Evolutionary conservation across 2,888 invertebrate genomes (phyloP).

Genomic region (Sipunculus nudus): DNA sequence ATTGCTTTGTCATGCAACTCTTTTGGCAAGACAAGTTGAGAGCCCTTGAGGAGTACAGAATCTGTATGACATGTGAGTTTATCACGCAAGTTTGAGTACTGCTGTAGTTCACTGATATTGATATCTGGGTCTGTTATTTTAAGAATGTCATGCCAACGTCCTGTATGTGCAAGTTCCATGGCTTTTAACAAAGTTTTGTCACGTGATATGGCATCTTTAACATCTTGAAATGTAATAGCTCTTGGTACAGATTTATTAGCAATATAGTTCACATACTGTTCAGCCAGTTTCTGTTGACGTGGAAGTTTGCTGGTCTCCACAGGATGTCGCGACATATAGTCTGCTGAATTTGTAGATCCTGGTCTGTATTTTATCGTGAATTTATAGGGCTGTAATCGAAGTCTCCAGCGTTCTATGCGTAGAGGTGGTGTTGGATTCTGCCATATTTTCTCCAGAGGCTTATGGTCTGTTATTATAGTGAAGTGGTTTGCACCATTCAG

Average conservation of each 20-base stretch:
- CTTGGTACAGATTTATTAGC: slow-evolving; percentile 19
- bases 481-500: slow-evolving; percentile 5
- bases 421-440: slow-evolving; percentile 30
- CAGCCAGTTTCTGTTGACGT: slow-evolving; percentile 12
- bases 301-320: not conserved
- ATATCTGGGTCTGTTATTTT: no score
- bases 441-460: slow-evolving; percentile 9
- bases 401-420: slow-evolving; percentile 40
- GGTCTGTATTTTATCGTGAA: slow-evolving; percentile 27
- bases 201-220: not conserved
- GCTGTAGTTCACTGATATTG: no score
- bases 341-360: slow-evolving; percentile 38
- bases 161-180: slow-evolving; percentile 4
- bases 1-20: slow-evolving; percentile 27
- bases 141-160: no score
- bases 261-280: slow-evolving; percentile 32
- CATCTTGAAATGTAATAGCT: slow-evolving; percentile 7
- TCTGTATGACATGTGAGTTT: not conserved
- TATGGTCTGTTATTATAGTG: slow-evolving; percentile 9
- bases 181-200: slow-evolving; percentile 2
- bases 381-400: slow-evolving; percentile 37
- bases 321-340: slow-evolving; percentile 40
- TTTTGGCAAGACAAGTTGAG: slow-evolving; percentile 18
- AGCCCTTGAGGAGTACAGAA: not conserved
- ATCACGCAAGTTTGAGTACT: slow-evolving; percentile 4